These are phyloP conservation scores for Dissostichus mawsoni DNA, from an alignment of 2,113 vertebrate species.

Conservation along the genomic window DNA sequence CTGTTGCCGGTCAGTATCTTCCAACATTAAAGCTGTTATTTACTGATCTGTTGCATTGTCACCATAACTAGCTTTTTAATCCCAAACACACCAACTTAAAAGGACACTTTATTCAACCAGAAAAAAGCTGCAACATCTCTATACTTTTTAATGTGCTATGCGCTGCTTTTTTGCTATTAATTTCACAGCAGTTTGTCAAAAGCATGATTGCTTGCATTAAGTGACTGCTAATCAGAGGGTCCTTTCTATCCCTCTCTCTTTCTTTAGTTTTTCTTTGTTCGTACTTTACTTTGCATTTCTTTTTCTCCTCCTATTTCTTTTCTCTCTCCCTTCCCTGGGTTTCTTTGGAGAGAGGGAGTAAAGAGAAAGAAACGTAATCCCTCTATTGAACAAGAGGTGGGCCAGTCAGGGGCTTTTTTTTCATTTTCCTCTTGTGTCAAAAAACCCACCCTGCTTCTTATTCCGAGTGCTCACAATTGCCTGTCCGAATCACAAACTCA, in stretches of 20 bases:
- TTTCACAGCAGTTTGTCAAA: conserved; percentile 23
- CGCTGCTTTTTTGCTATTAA: background rate
- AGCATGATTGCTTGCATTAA: conserved; percentile 32
- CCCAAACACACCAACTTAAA: background rate
- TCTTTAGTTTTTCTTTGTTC: conserved; percentile 36
- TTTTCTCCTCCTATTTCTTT: conserved; percentile 32
- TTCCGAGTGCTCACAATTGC: conserved; percentile 36
- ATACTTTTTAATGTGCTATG: background rate
- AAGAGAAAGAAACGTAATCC: conserved; percentile 80
- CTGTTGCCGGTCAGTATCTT: background rate
- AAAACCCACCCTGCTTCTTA: conserved; percentile 53
- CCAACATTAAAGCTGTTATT: too few species aligned
- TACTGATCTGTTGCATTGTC: background rate
- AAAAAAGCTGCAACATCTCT: background rate
- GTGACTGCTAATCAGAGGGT: conserved; percentile 52
- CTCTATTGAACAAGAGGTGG: conserved; percentile 75
- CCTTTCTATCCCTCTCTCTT: conserved; percentile 1
- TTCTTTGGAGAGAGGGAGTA: conserved; percentile 57
- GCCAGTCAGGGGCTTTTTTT: conserved; percentile 63
- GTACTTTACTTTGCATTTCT: conserved; percentile 27
- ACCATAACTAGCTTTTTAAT: background rate
- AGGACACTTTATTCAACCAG: background rate
- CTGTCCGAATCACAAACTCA: conserved; percentile 17
- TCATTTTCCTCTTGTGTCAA: conserved; percentile 53
- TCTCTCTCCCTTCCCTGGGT: conserved; percentile 49